Base-by-base conservation (phyloP, 2,888 invertebrate species). In the Drosophila multiciliata region DNA sequence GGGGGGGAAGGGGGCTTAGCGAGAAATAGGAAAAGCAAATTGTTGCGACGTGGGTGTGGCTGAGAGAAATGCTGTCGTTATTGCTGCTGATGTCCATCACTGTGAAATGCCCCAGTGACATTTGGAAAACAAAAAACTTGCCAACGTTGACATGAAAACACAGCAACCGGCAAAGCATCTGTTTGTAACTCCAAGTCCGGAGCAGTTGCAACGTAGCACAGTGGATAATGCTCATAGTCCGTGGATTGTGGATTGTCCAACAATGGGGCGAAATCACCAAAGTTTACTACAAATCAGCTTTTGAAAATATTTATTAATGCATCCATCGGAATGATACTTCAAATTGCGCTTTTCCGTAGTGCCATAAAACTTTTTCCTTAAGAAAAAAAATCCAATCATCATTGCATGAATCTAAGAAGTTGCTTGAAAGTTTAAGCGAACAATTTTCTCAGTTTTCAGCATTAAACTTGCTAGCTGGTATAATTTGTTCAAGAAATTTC, bases 61-160 rank as follows among this genome's bases (percentile, higher is more conserved):
- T 49, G 17, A n/a, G 26, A n/a, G 45, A 61, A 33, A 20, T 33
- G 32, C 52, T 38, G 50, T 48, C 53, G 60, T 74, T 82, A 67
- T 59, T 71, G 66, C 71, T 71, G 67, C 65, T 74, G 74, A 64
- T 85, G 84, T 85, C 89, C 84, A 86, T 85, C 84, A 85, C 80
- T 83, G 69, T 88, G 89, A 90, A 85, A 90, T 85, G 77, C 75
- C 73, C 86, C 83, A 90, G 83, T 83, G 84, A 86, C 80, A 90
- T 88, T 90, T 88, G 86, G 66, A 82, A 84, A 84, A 90, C 89
- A 86, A 79, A 83, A 84, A 90, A 89, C 82, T 82, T 75, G 86
- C 70, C 75, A 72, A 75, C 83, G 80, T 89, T 77, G 74, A 83
- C 73, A 70, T 65, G 82, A 70, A 77, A 70, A 77, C 78, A 77